Evolutionary conservation across 2,797 vertebrate species (phyloP), one percentile per base, ranked within the genome.

Genomic region (Poeciliopsis turneri): DNA sequence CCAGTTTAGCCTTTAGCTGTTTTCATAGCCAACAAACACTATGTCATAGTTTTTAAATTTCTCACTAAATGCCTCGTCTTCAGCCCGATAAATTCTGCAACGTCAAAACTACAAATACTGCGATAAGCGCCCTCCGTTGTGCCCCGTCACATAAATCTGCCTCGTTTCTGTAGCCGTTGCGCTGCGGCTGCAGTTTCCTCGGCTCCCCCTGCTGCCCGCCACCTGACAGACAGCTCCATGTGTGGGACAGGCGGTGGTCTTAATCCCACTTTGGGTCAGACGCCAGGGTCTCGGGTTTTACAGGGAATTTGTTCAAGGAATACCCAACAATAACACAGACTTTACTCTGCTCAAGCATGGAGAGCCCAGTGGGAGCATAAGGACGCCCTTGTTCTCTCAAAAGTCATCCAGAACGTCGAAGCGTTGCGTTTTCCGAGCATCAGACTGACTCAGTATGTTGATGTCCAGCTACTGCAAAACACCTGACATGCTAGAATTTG

Each of bases 161-260:
- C 86, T 81, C 77, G 75, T 92, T 89, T 88, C 84, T 80, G 82
- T 78, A 74, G 68, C 55, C 76, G 85, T 77, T 88, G 74, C 82
- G 89, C 88, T 87, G 82, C 75, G 84, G 75, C 82, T 83, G 87
- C 87, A 89, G 51, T 79, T 87, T 89, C 82, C 66, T 43, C 59
- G 46, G 51, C 20, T 2, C 23, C 84, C 78, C 89, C 86, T 81
- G 73, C 57, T 79, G 53, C 76, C 68, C 8, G 59, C 74, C 8
- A 47, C 47, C 81, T 94, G 91, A 95, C 77, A 49, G 90, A 94
- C 93, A 94, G 88, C 82, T 79, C 87, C 94, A 94, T 91, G 90
- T 94, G 94, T 72, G 77, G 70, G 84, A 81, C 87, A 73, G 86
- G 72, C 79, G n/a, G 68, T 53, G 79, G 33, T 84, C 77, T 74